These are phyloP conservation scores for Gadopsis marmoratus DNA, from an alignment of 2,797 vertebrate genomes.

Conservation along the genomic window DNA sequence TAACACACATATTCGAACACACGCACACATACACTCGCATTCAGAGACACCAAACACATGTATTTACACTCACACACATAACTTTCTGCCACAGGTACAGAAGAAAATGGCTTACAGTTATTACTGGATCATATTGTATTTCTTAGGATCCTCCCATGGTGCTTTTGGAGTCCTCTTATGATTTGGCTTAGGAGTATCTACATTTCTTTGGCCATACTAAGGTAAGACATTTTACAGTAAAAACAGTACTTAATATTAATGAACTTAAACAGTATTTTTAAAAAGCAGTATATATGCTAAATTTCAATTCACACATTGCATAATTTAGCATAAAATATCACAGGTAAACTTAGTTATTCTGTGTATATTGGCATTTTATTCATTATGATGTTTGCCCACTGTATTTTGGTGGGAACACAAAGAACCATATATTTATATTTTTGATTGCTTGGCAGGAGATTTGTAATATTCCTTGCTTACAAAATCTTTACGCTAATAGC, in stretches of 20 bases:
- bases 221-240: slow-evolving; percentile 55
- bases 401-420: not conserved
- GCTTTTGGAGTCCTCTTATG: slow-evolving; percentile 28
- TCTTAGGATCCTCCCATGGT: slow-evolving; percentile 36
- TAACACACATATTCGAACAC: not conserved
- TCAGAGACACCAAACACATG: slow-evolving; percentile 23
- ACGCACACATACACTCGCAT: slow-evolving; percentile 4
- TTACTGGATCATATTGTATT: slow-evolving; percentile 19
- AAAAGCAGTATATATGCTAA: too few relatives aligned
- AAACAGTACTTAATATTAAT: too few relatives aligned
- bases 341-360: not conserved
- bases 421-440: not conserved
- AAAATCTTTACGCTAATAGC: not conserved
- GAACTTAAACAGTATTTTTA: too few relatives aligned
- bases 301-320: not conserved
- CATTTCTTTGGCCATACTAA: slow-evolving; percentile 13
- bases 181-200: slow-evolving; percentile 11
- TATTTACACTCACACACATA: slow-evolving; percentile 15
- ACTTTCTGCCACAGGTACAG: slow-evolving; percentile 4
- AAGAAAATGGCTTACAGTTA: slow-evolving; percentile 51
- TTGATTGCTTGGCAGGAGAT: not conserved
- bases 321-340: not conserved
- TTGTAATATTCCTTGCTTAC: not conserved
- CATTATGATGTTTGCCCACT: too few relatives aligned
- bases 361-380: not conserved